Evolutionary conservation across 2,113 vertebrate species (phyloP).

Genomic region (Rhinoptilus africanus): DNA sequence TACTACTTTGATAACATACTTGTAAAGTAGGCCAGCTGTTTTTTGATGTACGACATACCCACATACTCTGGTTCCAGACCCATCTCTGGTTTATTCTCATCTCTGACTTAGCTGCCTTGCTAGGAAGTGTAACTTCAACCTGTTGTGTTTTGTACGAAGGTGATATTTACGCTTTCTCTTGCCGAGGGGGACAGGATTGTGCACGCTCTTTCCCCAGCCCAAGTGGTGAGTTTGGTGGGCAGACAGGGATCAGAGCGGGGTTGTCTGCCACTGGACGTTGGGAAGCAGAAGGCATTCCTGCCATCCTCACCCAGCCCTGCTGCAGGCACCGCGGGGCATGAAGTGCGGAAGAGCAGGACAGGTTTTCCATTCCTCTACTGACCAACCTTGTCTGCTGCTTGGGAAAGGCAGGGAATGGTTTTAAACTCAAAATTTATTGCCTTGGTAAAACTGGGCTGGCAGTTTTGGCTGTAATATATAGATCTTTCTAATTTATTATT

Average conservation of each 20-base stretch:
- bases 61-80: background rate
- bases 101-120: background rate
- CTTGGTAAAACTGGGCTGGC: background rate
- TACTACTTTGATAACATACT: background rate
- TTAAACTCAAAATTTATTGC: background rate
- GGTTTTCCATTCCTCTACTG: background rate
- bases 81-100: rapidly evolving
- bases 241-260: background rate
- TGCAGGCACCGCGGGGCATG: background rate
- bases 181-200: background rate
- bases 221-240: background rate
- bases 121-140: rapidly evolving
- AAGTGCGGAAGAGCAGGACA: background rate
- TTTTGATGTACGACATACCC: rapidly evolving
- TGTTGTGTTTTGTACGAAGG: rapidly evolving
- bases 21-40: background rate
- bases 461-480: background rate
- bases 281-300: background rate
- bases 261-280: background rate
- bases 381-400: background rate
- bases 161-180: rapidly evolving
- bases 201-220: rapidly evolving
- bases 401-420: background rate
- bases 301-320: background rate
- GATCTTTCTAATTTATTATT: slow-evolving; percentile 19